phyloP scores from a whole-genome alignment of 1,140 invertebrate genomes.

The Drosophila bocqueti region DNA sequence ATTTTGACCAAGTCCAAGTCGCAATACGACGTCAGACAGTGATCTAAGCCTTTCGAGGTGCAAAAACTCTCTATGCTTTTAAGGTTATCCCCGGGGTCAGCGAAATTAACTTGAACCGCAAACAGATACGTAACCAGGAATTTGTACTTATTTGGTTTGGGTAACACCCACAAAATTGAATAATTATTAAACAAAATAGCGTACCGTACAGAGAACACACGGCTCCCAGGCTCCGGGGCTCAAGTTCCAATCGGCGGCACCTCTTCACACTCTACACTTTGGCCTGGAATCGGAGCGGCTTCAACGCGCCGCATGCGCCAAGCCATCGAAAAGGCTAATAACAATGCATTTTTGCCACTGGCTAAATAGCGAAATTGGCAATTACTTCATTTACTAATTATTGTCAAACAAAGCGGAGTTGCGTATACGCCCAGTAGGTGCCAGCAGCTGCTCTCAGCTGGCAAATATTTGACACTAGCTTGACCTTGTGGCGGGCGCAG shows the following conservation, averaged over 20 bases:
- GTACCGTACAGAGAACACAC: not conserved
- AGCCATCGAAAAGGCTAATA: slow-evolving; percentile 48
- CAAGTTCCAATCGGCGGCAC: slow-evolving; percentile 1
- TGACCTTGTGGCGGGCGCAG: slow-evolving; percentile 61
- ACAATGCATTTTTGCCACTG: slow-evolving; percentile 56
- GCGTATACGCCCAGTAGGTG: slow-evolving; percentile 23
- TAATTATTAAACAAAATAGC: not conserved
- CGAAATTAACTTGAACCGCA: not conserved
- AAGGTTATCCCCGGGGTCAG: slow-evolving; percentile 5
- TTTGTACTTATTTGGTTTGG: slow-evolving; percentile 2
- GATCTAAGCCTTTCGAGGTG: slow-evolving; percentile 7
- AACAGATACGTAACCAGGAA: not conserved
- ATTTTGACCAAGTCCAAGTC: slow-evolving; percentile 5
- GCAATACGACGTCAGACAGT: slow-evolving; percentile 3
- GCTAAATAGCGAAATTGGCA: slow-evolving; percentile 65
- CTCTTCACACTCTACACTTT: slow-evolving; percentile 23
- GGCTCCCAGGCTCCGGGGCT: not conserved
- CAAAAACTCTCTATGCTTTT: slow-evolving; percentile 5
- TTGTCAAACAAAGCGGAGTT: slow-evolving; percentile 57
- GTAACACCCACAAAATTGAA: not conserved
- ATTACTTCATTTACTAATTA: slow-evolving; percentile 75
- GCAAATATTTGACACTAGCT: slow-evolving; percentile 64
- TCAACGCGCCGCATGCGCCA: slow-evolving; percentile 13
- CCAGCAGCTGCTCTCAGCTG: slow-evolving; percentile 33
- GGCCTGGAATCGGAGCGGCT: slow-evolving; percentile 31